These are phyloP conservation scores for Trichonephila inaurata DNA, from an alignment of 1,140 invertebrate species.

Conservation along the genomic window DNA sequence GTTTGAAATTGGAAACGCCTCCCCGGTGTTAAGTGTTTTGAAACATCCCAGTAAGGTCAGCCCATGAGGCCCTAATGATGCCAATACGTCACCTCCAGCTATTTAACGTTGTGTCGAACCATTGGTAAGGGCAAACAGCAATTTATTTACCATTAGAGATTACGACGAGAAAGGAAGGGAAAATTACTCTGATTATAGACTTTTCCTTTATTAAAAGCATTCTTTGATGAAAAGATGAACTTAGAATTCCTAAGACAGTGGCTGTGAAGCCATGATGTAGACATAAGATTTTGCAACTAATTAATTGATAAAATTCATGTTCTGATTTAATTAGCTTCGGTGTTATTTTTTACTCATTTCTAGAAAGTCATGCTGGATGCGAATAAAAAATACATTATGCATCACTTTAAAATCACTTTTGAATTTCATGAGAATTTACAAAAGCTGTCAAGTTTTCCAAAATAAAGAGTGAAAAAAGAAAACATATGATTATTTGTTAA, in stretches of 20 bases:
- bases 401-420: no score
- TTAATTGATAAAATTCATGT: no score
- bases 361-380: no score
- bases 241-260: background rate
- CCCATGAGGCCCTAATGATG: background rate
- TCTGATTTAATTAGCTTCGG: no score
- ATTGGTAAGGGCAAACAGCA: conserved; percentile 15
- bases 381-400: no score
- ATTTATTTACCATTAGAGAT: conserved; percentile 36
- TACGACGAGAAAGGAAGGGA: background rate
- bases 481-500: no score
- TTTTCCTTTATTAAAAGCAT: background rate
- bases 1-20: conserved; percentile 30
- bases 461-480: no score
- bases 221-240: conserved; percentile 11
- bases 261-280: background rate
- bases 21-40: conserved; percentile 22
- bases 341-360: no score
- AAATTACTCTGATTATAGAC: conserved; percentile 29
- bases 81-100: conserved; percentile 23
- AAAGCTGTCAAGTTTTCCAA: no score
- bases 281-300: no score
- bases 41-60: background rate
- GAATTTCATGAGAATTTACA: no score
- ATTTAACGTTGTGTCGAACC: background rate